These are phyloP conservation scores for Epicauta chinensis DNA, from an alignment of 1,140 invertebrate species.

Conservation along the genomic window DNA sequence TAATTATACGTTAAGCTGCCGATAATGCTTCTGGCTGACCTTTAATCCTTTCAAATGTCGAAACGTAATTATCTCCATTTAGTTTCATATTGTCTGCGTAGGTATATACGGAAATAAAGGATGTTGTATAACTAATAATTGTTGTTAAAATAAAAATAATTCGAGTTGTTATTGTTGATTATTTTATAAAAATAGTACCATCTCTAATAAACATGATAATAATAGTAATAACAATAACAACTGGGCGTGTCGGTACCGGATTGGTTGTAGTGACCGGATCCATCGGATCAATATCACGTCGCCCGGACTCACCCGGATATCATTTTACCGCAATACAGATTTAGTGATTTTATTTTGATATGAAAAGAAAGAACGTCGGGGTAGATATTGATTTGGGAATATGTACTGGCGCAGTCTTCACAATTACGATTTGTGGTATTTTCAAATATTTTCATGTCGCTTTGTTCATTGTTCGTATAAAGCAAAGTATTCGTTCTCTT, in stretches of 20 bases:
- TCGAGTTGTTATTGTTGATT: neutral
- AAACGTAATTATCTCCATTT: constrained; percentile 11
- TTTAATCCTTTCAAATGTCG: constrained; percentile 1
- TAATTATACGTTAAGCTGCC: constrained; percentile 10
- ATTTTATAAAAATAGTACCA: neutral
- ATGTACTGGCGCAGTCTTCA: too few species aligned
- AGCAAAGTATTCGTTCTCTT: too few species aligned
- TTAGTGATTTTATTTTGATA: constrained; percentile 12
- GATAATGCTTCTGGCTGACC: constrained; percentile 12
- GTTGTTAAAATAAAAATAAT: neutral
- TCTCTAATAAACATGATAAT: neutral
- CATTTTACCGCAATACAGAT: constrained; percentile 21
- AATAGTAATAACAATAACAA: constrained; percentile 4
- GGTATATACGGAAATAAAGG: neutral
- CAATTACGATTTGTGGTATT: too few species aligned
- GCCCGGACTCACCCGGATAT: constrained; percentile 29
- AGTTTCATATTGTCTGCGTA: constrained; percentile 5
- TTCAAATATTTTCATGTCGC: too few species aligned
- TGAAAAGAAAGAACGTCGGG: too few species aligned
- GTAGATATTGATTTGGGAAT: too few species aligned
- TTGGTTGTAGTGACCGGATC: constrained; percentile 34
- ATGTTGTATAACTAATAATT: neutral
- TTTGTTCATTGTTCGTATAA: too few species aligned
- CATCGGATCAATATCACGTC: constrained; percentile 32
- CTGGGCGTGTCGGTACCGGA: constrained; percentile 31